phyloP scores from a whole-genome alignment of 1,140 invertebrate species.

The Stegodyphus dumicola region DNA sequence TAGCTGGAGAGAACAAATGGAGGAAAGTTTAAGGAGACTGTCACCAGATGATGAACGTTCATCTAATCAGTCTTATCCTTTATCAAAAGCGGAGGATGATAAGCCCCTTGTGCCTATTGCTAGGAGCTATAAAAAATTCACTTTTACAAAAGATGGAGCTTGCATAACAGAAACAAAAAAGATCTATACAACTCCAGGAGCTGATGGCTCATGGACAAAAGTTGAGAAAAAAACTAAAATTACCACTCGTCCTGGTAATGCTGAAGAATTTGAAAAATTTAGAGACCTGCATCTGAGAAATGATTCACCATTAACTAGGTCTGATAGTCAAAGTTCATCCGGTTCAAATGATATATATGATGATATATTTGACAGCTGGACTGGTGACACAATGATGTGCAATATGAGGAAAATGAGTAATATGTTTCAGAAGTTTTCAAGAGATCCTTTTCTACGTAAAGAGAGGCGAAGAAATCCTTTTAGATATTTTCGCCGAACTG shows the following conservation, averaged over 20 bases:
- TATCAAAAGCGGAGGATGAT: slow-evolving; percentile 46
- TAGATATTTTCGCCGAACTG: slow-evolving; percentile 39
- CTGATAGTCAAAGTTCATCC: slow-evolving; percentile 64
- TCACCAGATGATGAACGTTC: slow-evolving; percentile 47
- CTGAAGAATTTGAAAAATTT: slow-evolving; percentile 56
- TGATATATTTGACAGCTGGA: slow-evolving; percentile 66
- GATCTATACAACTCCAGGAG: slow-evolving; percentile 63
- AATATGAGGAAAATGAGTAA: slow-evolving; percentile 61
- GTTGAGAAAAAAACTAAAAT: slow-evolving; percentile 65
- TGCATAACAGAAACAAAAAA: slow-evolving; percentile 65
- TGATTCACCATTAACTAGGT: slow-evolving; percentile 42
- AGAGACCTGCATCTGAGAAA: slow-evolving; percentile 35
- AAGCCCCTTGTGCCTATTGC: slow-evolving; percentile 62
- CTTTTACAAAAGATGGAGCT: slow-evolving; percentile 65
- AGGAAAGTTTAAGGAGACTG: slow-evolving; percentile 56
- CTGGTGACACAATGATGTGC: slow-evolving; percentile 63
- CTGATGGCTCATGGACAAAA: slow-evolving; percentile 63
- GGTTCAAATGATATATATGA: slow-evolving; percentile 65
- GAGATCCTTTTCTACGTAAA: slow-evolving; percentile 36
- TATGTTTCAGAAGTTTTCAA: slow-evolving; percentile 47
- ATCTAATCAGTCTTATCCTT: slow-evolving; percentile 23
- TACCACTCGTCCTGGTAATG: slow-evolving; percentile 54
- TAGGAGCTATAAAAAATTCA: slow-evolving; percentile 64
- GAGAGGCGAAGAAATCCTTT: slow-evolving; percentile 53
- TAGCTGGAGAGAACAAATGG: slow-evolving; percentile 55